Evolutionary conservation across 1,140 invertebrate species (phyloP), one percentile per base, ranked within the genome.

Genomic region (Drosophila asahinai): DNA sequence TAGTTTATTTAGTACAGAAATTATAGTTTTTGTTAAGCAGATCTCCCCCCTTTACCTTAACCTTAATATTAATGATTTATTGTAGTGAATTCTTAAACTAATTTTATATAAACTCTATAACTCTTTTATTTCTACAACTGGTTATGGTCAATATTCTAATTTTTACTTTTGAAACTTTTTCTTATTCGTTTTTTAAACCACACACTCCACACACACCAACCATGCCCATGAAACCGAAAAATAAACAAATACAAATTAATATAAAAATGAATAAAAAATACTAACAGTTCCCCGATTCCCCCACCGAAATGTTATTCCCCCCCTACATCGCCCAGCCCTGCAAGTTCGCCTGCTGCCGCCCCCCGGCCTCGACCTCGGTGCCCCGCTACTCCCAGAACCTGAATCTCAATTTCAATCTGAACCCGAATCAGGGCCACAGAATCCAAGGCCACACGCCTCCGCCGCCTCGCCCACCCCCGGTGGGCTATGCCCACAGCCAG

Each of bases 221-320:
- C 70, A 60, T 73, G 70, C 33, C 70, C 70, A 73, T 73, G 67
- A 36, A 66, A 70, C 38, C 33, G 15, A 63, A 25, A 27, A 36
- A 27, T 17, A 27, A 42, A 27, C 5, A 38, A 54, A 36, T 17
- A 22, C 38, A 38, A 17, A 52, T 48, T 14, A 5, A 11, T 22
- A 36, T 54, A 47, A 49, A 15, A 49, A 33, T 47, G 0, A 61
- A 36, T 36, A 22, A 33, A 48, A 42, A 45, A 22, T 25, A 66
- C 49, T 71, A 76, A 72, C 66, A 93, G 92, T 80, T 93, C 61
- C 90, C 92, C 77, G 92, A 93, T 60, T 91, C 91, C 77, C 90
- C 92, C 60, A 90, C 76, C 73, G 92, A 93, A 93, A 92, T 93
- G 92, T 72, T 93, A 66, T 93, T 93, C 81, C 92, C 92, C 17